Base-by-base conservation (phyloP, 53 echinoderm and acorn worm species). In the Paelopatides confundens region DNA sequence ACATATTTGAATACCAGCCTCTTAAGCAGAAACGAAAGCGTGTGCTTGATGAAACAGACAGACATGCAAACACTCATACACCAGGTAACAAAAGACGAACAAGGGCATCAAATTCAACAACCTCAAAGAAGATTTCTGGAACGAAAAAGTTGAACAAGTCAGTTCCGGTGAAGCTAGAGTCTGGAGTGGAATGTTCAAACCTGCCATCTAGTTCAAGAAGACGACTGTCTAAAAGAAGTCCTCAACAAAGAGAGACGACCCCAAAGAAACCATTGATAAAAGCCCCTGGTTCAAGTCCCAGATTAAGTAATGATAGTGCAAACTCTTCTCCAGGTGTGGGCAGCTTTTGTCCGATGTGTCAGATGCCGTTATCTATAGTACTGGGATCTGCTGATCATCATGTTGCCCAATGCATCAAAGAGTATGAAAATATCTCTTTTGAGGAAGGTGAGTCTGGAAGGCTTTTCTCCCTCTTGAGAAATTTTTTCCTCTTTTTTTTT, bases 291-390 rank as follows among this genome's bases (percentile, higher is more conserved):
- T 58, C 24, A 21, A 23, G 24, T 58, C n/a, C 58, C 24, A 48
- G 14, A 12, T 14, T 48, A 14, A 58, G 58, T 1, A 15, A 17
- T 3, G 5, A 58, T 6, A 58, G 21, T 26, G 51, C 21, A 5
- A 18, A 12, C 12, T 28, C n/a, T 23, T 5, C 31, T 32, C 18
- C 54, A 2, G 15, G 29, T 21, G 15, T 21, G 18, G 32, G 21
- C 18, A 30, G 30, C 26, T 79, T 79, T 53, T 79, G 79, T 31
- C 79, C 79, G 14, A 52, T 79, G 52, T 79, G 79, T 32, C 79
- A 79, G 18, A 79, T 79, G 53, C 79, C 79, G 18, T 48, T 79
- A 27, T 50, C 31, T 2, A 79, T 79, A 13, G 79, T 51, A 24
- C 51, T 79, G 14, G 79, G 79, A 24, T 53, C 79, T 6, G 18